Conservation (phyloP, 2,113 vertebrate genomes). For the Loxodonta africana region DNA sequence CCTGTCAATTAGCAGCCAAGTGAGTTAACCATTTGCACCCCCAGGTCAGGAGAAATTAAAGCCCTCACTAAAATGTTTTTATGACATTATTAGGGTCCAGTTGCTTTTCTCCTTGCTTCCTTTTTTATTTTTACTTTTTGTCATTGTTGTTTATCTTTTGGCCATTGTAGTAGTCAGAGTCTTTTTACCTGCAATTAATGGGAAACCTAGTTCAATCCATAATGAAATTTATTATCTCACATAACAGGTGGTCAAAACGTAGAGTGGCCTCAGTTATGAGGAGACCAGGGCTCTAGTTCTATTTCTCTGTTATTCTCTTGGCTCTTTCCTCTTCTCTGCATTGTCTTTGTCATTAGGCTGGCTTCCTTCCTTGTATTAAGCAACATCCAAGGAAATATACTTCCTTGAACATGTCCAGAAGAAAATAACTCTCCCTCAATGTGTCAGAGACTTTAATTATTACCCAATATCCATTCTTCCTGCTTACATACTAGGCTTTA, state of each 20-base stretch:
- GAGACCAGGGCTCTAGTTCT: neutral
- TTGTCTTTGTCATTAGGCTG: neutral
- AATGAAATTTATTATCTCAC: neutral
- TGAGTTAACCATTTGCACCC: neutral
- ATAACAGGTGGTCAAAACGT: neutral
- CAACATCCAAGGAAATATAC: neutral
- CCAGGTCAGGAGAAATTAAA: neutral
- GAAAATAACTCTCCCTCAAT: neutral
- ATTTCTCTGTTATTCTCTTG: neutral
- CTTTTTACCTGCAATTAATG: neutral
- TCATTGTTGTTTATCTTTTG: neutral
- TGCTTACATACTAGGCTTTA: neutral
- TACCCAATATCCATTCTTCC: neutral
- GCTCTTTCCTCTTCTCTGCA: neutral
- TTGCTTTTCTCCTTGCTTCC: neutral
- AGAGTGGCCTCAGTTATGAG: neutral
- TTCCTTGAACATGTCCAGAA: neutral
- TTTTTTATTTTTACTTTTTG: neutral
- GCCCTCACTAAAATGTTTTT: neutral
- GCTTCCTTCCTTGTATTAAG: neutral
- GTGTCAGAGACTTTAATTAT: neutral
- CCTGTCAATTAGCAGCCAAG: neutral
- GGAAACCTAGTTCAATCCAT: neutral
- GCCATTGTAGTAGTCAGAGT: neutral
- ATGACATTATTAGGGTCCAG: neutral